These are phyloP conservation scores for Ariopsis seemanni DNA, from an alignment of 2,113 vertebrate species.

Conservation along the genomic window DNA sequence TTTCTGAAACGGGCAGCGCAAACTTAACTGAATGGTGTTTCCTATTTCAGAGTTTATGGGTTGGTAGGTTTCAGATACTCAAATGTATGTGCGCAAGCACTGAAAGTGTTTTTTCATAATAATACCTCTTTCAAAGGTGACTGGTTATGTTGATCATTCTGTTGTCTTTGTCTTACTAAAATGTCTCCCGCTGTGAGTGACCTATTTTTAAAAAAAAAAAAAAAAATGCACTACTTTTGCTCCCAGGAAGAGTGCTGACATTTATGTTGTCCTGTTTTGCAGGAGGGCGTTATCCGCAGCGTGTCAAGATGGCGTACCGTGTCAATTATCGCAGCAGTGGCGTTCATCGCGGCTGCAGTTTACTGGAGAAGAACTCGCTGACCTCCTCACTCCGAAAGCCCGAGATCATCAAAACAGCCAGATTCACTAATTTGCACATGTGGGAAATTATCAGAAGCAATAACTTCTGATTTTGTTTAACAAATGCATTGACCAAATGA, in stretches of 20 bases:
- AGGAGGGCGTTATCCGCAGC: slow-evolving; percentile 65
- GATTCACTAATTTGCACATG: slow-evolving; percentile 10
- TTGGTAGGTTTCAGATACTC: no score
- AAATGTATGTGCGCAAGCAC: no score
- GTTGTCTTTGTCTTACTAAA: not conserved
- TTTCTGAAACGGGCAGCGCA: no score
- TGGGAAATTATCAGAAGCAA: slow-evolving; percentile 30
- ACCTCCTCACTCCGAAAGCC: not conserved
- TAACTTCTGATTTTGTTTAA: slow-evolving; percentile 1
- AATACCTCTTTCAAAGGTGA: no score
- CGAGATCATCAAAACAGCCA: not conserved
- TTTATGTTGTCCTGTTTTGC: slow-evolving; percentile 22
- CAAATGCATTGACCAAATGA: slow-evolving; percentile 5
- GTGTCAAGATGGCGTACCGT: slow-evolving; percentile 68
- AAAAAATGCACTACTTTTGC: not conserved
- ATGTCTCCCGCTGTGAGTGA: not conserved
- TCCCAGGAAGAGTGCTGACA: not conserved
- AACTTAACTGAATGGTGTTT: no score
- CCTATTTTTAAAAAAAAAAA: not conserved
- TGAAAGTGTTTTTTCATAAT: no score
- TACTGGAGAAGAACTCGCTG: slow-evolving; percentile 70
- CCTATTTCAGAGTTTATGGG: no score
- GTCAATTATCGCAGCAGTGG: slow-evolving; percentile 65
- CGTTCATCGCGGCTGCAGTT: slow-evolving; percentile 61
- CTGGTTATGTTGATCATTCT: no score